These are phyloP conservation scores for Rhyzopertha dominica DNA, from an alignment of 1,140 invertebrate genomes.

Conservation along the genomic window DNA sequence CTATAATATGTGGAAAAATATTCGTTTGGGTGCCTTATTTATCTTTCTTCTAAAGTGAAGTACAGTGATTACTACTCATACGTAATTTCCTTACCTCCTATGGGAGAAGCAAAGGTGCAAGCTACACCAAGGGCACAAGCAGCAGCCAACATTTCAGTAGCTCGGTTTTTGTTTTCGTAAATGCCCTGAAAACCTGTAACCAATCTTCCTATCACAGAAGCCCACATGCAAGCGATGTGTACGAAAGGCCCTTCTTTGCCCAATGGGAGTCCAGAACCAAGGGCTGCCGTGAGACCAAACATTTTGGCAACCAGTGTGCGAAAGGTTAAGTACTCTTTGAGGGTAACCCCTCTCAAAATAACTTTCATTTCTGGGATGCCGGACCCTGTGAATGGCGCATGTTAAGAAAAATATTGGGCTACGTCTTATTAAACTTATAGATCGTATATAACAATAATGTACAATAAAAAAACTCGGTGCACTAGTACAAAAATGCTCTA, in stretches of 20 bases:
- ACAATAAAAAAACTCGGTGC: too few species aligned
- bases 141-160: slow-evolving; percentile 90
- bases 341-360: slow-evolving; percentile 89
- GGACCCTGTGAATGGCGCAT: slow-evolving; percentile 77
- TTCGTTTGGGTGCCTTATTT: too few species aligned
- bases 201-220: slow-evolving; percentile 85
- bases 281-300: slow-evolving; percentile 88
- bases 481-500: too few species aligned
- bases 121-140: slow-evolving; percentile 95
- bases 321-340: slow-evolving; percentile 97
- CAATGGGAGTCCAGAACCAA: slow-evolving; percentile 93
- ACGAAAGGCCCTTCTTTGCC: slow-evolving; percentile 99
- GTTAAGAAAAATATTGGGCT: too few species aligned
- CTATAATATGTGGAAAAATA: slow-evolving; percentile 12
- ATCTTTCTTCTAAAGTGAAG: too few species aligned
- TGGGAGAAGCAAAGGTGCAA: slow-evolving; percentile 90
- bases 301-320: slow-evolving; percentile 93
- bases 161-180: slow-evolving; percentile 91
- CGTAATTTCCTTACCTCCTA: slow-evolving; percentile 68
- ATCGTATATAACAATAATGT: too few species aligned
- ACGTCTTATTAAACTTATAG: too few species aligned
- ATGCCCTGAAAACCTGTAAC: slow-evolving; percentile 89
- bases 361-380: slow-evolving; percentile 99
- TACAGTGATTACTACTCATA: too few species aligned
- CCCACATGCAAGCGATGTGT: slow-evolving; percentile 94